phyloP scores from a whole-genome alignment of 2,113 vertebrate species.

The Talpa occidentalis region DNA sequence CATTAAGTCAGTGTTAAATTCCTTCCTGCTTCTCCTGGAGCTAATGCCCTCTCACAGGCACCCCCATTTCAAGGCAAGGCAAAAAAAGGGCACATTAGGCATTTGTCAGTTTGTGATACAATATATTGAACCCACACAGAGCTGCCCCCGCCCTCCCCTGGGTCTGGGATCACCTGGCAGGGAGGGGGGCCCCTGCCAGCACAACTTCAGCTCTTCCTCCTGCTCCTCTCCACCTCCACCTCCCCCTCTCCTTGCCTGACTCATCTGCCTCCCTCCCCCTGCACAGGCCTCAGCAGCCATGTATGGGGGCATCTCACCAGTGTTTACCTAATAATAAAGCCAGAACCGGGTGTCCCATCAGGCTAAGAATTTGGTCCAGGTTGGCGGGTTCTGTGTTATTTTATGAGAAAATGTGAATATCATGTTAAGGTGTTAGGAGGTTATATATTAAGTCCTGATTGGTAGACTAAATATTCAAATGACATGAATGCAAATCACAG shows the following conservation, averaged over 20 bases:
- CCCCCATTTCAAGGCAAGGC: background rate
- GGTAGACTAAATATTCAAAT: background rate
- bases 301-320: background rate
- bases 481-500: background rate
- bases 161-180: background rate
- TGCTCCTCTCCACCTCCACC: too few relatives aligned
- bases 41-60: background rate
- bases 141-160: background rate
- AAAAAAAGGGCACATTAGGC: background rate
- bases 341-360: background rate
- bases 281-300: background rate
- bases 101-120: background rate
- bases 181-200: background rate
- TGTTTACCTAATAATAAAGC: background rate
- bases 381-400: background rate
- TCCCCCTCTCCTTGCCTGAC: too few relatives aligned
- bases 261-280: background rate
- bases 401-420: background rate
- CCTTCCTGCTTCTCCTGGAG: background rate
- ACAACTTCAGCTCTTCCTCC: background rate
- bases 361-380: background rate
- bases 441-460: background rate
- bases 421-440: background rate
- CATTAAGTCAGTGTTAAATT: background rate
- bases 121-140: background rate